Conservation (phyloP, 2,888 invertebrate species). For the Aphodius sticticus region DNA sequence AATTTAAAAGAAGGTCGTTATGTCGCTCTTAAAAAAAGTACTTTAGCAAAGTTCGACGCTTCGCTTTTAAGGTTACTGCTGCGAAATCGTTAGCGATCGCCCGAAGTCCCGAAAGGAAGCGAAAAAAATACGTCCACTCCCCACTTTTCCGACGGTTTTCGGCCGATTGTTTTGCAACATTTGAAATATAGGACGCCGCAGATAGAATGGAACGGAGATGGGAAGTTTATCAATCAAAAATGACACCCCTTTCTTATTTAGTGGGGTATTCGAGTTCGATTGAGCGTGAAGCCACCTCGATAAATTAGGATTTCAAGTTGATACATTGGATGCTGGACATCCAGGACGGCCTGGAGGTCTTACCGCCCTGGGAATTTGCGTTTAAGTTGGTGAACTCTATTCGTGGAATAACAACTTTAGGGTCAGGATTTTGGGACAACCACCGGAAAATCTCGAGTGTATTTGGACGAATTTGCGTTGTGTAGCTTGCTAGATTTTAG, state of each 20-base stretch:
- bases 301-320: background rate
- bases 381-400: background rate
- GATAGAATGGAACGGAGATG: background rate
- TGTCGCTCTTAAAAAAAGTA: background rate
- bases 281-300: background rate
- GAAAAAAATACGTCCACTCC: background rate
- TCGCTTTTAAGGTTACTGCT: constrained; percentile 4
- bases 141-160: background rate
- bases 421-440: background rate
- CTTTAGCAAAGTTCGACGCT: background rate
- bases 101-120: background rate
- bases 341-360: background rate
- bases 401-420: background rate
- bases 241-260: background rate
- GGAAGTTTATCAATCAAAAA: background rate
- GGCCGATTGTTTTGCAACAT: background rate
- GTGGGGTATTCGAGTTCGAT: background rate
- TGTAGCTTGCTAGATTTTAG: too few species aligned
- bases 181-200: background rate
- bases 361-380: background rate
- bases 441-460: background rate
- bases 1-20: background rate
- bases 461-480: background rate
- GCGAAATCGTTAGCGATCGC: background rate
- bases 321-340: background rate